These are phyloP conservation scores for Pachyuromys duprasi DNA, from an alignment of 2,797 vertebrate species.

Conservation along the genomic window DNA sequence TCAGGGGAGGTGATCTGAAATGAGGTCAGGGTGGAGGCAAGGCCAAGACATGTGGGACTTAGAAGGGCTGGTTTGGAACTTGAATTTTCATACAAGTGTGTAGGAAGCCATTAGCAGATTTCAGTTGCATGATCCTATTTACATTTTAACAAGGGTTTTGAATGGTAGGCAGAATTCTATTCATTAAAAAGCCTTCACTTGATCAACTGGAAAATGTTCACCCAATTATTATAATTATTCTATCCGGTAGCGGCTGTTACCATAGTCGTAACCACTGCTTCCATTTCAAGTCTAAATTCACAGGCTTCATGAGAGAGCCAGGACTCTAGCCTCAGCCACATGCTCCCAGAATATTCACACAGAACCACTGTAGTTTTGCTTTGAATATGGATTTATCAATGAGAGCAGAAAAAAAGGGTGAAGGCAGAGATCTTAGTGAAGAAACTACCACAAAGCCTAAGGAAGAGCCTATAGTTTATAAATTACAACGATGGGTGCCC, in stretches of 20 bases:
- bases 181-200: background rate
- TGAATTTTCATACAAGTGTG: background rate
- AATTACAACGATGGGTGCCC: background rate
- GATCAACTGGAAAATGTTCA: background rate
- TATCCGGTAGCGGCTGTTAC: background rate
- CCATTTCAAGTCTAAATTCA: background rate
- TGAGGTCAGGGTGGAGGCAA: background rate
- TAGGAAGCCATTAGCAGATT: background rate
- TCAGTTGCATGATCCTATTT: conserved; percentile 25
- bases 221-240: background rate
- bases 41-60: background rate
- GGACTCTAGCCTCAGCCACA: background rate
- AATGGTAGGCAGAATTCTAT: background rate
- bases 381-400: background rate
- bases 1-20: background rate
- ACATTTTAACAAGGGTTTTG: background rate
- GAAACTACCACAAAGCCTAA: background rate
- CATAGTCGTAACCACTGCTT: background rate
- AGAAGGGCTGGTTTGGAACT: background rate
- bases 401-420: background rate
- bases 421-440: background rate
- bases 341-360: background rate
- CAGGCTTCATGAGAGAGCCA: background rate
- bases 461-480: background rate
- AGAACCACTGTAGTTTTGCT: background rate